These are phyloP conservation scores for Podocnemis expansa DNA, from an alignment of 2,113 vertebrate species.

Conservation along the genomic window DNA sequence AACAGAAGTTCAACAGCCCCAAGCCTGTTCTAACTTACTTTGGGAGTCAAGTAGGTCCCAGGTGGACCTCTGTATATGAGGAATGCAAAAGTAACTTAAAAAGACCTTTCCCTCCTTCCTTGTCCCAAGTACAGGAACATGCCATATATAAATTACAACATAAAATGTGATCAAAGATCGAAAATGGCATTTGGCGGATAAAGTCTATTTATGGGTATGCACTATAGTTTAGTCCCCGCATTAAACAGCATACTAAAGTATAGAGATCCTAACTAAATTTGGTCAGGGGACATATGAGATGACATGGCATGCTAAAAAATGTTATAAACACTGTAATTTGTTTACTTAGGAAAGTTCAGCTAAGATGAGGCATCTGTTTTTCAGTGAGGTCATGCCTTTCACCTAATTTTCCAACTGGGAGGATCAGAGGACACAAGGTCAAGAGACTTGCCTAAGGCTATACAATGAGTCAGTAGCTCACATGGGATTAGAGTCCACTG, in stretches of 20 bases:
- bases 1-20: background rate
- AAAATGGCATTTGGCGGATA: background rate
- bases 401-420: conserved; percentile 67
- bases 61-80: background rate
- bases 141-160: background rate
- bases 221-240: conserved; percentile 25
- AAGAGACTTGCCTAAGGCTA: conserved; percentile 54
- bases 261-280: conserved; percentile 35
- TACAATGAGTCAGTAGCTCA: conserved; percentile 52
- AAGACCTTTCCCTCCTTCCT: background rate
- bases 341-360: conserved; percentile 62
- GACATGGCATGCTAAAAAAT: conserved; percentile 43
- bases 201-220: background rate
- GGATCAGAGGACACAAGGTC: conserved; percentile 61
- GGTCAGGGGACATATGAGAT: conserved; percentile 42
- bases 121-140: fast-evolving
- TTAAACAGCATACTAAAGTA: conserved; percentile 22
- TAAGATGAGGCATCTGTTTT: conserved; percentile 53
- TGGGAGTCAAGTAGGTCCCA: background rate
- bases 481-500: conserved; percentile 10
- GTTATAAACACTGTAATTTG: conserved; percentile 56
- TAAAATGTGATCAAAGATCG: background rate
- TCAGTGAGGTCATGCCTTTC: conserved; percentile 66
- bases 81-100: background rate
- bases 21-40: background rate